phyloP scores from a whole-genome alignment of 2,797 vertebrate species.

The Sus cebifrons region DNA sequence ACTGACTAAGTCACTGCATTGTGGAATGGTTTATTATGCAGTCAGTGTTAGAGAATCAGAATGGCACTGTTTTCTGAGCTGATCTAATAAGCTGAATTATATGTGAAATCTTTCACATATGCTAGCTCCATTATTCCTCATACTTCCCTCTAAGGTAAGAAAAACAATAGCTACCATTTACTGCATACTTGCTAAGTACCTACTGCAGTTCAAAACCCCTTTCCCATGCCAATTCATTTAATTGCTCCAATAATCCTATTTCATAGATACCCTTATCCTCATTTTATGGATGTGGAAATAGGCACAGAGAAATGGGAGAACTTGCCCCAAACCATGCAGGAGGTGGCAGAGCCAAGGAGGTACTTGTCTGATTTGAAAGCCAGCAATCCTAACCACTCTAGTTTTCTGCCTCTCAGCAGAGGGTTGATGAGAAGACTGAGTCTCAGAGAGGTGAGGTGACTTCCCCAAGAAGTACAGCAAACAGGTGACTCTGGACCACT shows the following conservation, averaged over 20 bases:
- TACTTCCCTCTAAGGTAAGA: background rate
- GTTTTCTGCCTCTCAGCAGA: background rate
- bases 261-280: background rate
- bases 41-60: background rate
- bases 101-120: background rate
- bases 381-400: background rate
- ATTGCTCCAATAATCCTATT: background rate
- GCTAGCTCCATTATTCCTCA: slow-evolving; percentile 12
- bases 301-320: background rate
- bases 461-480: slow-evolving; percentile 9
- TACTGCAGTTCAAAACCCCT: background rate
- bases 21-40: background rate
- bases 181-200: background rate
- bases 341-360: background rate
- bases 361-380: background rate
- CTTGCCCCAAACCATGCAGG: background rate
- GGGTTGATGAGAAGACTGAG: background rate
- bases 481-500: background rate
- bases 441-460: background rate
- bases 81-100: background rate
- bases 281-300: background rate
- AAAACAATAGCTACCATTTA: slow-evolving; percentile 8
- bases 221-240: slow-evolving; percentile 13
- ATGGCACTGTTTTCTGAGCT: slow-evolving; percentile 8
- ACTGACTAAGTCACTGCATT: background rate